These are phyloP conservation scores for Anguilla anguilla DNA, from an alignment of 2,797 vertebrate genomes.

Conservation along the genomic window DNA sequence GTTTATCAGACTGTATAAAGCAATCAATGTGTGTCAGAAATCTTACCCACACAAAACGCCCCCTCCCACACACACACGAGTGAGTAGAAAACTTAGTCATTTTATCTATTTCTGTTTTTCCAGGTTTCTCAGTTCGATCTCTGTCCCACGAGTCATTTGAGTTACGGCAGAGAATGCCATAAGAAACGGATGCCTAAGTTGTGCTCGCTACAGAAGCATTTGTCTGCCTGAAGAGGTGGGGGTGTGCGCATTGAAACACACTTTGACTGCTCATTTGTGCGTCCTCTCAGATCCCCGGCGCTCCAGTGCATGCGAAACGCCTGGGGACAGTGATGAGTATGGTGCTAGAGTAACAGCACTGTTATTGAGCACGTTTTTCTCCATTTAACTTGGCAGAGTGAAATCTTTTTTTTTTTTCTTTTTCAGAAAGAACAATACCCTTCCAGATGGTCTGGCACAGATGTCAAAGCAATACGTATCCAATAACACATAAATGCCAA, in stretches of 20 bases:
- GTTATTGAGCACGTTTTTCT: neutral
- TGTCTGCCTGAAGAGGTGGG: neutral
- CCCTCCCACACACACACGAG: neutral
- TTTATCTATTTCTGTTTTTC: neutral
- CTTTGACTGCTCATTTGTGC: neutral
- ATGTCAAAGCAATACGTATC: neutral
- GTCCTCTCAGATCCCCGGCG: neutral
- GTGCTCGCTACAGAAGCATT: neutral
- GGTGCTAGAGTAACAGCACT: neutral
- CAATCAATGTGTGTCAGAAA: constrained; percentile 2
- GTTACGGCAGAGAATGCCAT: neutral
- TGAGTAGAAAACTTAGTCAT: neutral
- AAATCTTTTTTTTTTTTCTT: neutral
- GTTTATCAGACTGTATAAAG: neutral
- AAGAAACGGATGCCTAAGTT: neutral
- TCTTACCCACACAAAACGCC: too few species aligned
- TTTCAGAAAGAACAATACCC: neutral
- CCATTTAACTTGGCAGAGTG: neutral
- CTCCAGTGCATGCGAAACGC: too few species aligned
- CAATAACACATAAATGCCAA: neutral
- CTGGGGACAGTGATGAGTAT: neutral
- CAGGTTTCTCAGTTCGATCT: neutral
- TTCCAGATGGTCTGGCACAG: neutral
- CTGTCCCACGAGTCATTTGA: neutral
- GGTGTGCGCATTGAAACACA: neutral